A percentile compares a stretch with the other conserved stretches of the same genome.
phyloP scores from a whole-genome alignment of 2,888 invertebrate genomes.

The Platycnemis pennipes region DNA sequence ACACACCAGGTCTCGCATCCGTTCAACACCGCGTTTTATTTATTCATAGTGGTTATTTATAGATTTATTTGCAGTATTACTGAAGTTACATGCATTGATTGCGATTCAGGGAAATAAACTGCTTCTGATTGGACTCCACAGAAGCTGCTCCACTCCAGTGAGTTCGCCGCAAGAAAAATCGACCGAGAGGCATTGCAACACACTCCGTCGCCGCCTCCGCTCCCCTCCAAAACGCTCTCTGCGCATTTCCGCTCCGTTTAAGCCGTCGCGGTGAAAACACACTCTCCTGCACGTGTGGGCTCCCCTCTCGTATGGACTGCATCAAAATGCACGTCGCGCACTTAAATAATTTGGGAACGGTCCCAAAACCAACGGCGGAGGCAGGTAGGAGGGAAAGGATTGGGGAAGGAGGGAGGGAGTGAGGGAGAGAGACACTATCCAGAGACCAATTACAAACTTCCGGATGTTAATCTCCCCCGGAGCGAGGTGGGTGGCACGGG shows the following conservation, averaged over 20 bases:
- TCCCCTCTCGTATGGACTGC: neutral
- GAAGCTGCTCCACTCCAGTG: no score
- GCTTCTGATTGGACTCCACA: no score
- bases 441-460: constrained; percentile 19
- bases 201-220: neutral
- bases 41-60: no score
- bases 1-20: no score
- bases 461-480: neutral
- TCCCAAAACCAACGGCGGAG: neutral
- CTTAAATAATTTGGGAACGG: constrained; percentile 29
- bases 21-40: no score
- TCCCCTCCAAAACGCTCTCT: neutral
- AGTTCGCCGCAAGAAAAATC: no score
- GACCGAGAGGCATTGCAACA: neutral
- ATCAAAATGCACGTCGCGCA: neutral
- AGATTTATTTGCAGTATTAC: no score
- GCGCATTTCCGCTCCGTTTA: constrained; percentile 4
- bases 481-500: no score
- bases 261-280: neutral
- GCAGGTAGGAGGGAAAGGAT: neutral
- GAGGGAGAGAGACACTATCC: neutral
- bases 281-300: neutral
- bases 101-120: no score
- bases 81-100: no score
- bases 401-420: neutral